Evolutionary conservation across 2,113 vertebrate genomes (phyloP).

Genomic region (Oreochromis spilurus): DNA sequence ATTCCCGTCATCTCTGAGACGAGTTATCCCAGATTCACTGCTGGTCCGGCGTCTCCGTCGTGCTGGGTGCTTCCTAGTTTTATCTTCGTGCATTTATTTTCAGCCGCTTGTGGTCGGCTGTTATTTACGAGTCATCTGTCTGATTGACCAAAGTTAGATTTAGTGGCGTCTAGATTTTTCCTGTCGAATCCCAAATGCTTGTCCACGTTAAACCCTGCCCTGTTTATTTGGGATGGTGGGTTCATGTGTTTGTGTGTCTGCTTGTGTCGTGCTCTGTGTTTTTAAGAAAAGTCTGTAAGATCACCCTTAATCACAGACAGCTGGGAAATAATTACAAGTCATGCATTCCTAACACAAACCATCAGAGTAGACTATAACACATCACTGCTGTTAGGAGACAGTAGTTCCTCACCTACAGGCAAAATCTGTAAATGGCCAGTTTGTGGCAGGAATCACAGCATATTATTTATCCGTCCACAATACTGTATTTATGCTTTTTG

Average conservation of each 20-base stretch:
- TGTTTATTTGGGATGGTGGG: neutral
- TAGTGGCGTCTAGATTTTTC: neutral
- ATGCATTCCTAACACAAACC: conserved; percentile 62
- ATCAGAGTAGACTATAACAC: conserved; percentile 10
- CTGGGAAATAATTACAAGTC: conserved; percentile 73
- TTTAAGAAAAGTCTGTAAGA: conserved; percentile 60
- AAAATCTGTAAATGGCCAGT: conserved; percentile 32
- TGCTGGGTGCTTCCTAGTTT: neutral
- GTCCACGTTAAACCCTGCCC: neutral
- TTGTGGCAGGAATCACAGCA: conserved; percentile 9
- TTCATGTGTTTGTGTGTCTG: neutral
- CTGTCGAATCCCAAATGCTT: neutral
- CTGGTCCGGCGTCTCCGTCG: neutral
- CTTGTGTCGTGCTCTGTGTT: conserved; percentile 7
- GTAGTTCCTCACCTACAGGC: conserved; percentile 18
- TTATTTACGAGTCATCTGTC: neutral
- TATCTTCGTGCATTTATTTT: neutral
- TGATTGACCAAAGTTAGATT: neutral
- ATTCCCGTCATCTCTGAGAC: neutral
- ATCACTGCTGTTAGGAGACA: conserved; percentile 46
- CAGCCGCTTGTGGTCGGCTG: neutral
- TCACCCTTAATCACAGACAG: conserved; percentile 74
- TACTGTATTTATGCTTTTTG: conserved; percentile 44
- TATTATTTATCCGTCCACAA: conserved; percentile 55
- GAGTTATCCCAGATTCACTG: conserved; percentile 18